Evolutionary conservation across 2,113 vertebrate genomes (phyloP), one percentile per base, ranked within the genome.

Genomic region (Saguinus imperator): DNA sequence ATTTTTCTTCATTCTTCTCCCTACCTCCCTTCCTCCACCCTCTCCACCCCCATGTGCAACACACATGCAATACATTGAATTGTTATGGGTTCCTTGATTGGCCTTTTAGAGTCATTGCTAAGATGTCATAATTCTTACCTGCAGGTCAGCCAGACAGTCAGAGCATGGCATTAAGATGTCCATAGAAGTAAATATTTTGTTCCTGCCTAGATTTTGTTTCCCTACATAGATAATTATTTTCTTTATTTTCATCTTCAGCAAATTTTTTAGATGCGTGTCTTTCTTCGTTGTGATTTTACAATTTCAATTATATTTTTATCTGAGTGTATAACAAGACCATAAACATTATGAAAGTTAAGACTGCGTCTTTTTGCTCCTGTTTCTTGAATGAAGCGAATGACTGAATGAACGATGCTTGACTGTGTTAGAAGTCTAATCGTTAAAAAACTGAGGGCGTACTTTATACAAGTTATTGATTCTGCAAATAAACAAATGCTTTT

Each of bases 401-500:
- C 50, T 52, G 18, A 94, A 57, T 83, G 11, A 43, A 20, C 85
- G 20, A 81, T 75, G 2, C 64, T 72, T 89, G 50, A 55, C 17
- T 13, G 14, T 48, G 52, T 52, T 75, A 90, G 93, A 93, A 93
- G 73, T 66, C 79, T 61, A 52, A 72, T 35, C 55, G 11, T 94
- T 94, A 95, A 89, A 66, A 84, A 96, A 89, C 10, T 11, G 11
- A 96, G 88, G 40, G 35, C 32, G 93, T 75, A 40, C 32, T 89
- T 77, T 43, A 87, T 7, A 45, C 4, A n/a, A 77, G 3, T 57
- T 75, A 68, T 52, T 80, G 79, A 48, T 35, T 94, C 52, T 87
- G 43, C 45, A 40, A 75, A 80, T 72, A 70, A 89, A 80, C 12
- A 25, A 88, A 80, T 92, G 52, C 20, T 21, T 93, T 73, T 81